These are phyloP conservation scores for Serranus cabrilla DNA, from an alignment of 2,797 vertebrate genomes.

Conservation along the genomic window DNA sequence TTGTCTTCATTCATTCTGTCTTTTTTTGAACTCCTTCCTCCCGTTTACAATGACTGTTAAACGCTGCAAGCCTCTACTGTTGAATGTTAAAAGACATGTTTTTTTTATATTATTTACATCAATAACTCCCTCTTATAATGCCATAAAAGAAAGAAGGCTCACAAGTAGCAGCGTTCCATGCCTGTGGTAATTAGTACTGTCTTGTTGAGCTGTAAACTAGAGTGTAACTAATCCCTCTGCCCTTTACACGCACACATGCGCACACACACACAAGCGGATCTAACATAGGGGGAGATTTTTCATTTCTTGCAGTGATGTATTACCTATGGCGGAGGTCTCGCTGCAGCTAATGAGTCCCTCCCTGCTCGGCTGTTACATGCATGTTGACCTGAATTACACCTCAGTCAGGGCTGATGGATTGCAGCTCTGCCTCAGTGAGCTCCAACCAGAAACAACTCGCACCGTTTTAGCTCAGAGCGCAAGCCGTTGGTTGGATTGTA, in stretches of 20 bases:
- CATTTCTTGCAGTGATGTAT: conserved; percentile 56
- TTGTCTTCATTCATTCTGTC: neutral
- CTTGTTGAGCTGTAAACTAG: conserved; percentile 37
- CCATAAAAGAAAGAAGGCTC: neutral
- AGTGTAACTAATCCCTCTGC: conserved; percentile 48
- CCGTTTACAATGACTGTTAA: neutral
- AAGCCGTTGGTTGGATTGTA: neutral
- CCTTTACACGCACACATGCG: conserved; percentile 42
- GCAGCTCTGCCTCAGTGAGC: conserved; percentile 32
- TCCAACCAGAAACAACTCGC: neutral
- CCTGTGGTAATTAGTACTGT: conserved; percentile 35
- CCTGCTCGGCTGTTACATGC: conserved; percentile 51
- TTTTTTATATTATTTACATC: conserved; percentile 1
- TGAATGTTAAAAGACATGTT: conserved; percentile 1
- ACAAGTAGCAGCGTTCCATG: conserved; percentile 9
- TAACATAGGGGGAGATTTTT: conserved; percentile 44
- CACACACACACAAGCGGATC: neutral
- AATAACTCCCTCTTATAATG: conserved; percentile 6
- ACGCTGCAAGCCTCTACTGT: too few species aligned
- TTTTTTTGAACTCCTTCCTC: neutral
- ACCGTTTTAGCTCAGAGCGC: neutral
- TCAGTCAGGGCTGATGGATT: conserved; percentile 59
- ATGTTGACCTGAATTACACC: conserved; percentile 64
- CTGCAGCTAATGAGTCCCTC: conserved; percentile 63
- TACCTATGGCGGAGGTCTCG: conserved; percentile 53